phyloP scores from a whole-genome alignment of 2,113 vertebrate species.

The Oriolus oriolus region DNA sequence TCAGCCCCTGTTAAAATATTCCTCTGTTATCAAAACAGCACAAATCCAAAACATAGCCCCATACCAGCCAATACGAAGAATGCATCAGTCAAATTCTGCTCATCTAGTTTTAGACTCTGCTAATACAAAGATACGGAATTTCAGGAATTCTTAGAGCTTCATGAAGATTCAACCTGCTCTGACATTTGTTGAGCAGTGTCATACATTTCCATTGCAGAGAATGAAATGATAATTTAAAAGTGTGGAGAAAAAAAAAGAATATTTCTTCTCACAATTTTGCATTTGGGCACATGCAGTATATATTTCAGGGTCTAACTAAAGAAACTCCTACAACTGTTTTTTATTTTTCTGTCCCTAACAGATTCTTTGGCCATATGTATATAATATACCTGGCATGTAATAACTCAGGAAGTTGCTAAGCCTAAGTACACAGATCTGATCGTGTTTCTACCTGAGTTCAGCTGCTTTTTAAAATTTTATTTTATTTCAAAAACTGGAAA shows the following conservation, averaged over 20 bases:
- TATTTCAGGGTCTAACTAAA: background rate
- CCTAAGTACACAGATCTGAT: background rate
- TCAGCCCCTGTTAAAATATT: background rate
- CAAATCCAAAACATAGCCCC: background rate
- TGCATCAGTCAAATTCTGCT: background rate
- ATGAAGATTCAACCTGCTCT: background rate
- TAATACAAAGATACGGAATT: background rate
- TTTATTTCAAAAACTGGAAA: background rate
- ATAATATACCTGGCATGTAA: background rate
- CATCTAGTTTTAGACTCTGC: background rate
- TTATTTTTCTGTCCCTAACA: background rate
- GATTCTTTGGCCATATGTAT: background rate
- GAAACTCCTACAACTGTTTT: background rate
- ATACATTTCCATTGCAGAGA: background rate
- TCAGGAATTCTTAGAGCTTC: constrained; percentile 5
- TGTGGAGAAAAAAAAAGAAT: background rate
- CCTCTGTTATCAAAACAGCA: background rate
- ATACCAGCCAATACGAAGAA: background rate
- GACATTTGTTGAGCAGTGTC: background rate
- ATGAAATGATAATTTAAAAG: background rate
- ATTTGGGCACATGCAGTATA: background rate
- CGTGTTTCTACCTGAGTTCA: background rate
- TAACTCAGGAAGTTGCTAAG: background rate
- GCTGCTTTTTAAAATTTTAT: background rate
- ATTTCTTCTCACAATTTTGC: background rate